Evolutionary conservation across 2,888 invertebrate genomes (phyloP), one percentile per base, ranked within the genome.

Genomic region (Hedya salicella): DNA sequence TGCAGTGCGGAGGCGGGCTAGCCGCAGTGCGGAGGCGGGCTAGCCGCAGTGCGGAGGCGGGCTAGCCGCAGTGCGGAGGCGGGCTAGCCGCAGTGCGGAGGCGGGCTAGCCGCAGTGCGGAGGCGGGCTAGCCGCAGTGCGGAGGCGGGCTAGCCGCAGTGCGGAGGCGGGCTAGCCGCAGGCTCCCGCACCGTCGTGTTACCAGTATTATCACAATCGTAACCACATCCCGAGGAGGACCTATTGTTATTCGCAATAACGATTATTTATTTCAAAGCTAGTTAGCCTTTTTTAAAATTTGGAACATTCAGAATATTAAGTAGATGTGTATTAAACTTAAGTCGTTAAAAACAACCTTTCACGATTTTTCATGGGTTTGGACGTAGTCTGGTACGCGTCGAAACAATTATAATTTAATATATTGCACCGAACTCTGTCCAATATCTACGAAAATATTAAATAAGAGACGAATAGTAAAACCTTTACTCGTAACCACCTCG

Each of bases 131-230:
- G 25, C 25, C 36, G 21, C 1, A 4, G 17, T 14, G 32, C 2
- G 16, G 50, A 16, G 36, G 36, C 36, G 36, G 36, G 36, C 36
- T 11, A 36, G 25, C 25, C 36, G 21, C 1, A 4, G 17, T 14
- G 32, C 2, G 16, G 50, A 16, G 36, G 36, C 36, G 36, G 36
- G 36, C 36, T 11, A 36, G 25, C 25, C 36, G 36, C 36, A n/a
- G n/a, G n/a, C n/a, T n/a, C 8, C 39, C 19, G 13, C n/a, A 1
- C 25, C 8, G 25, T 14, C 30, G 48, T 39, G 57, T 57, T 59
- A 44, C 64, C 57, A 64, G 64, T 64, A 64, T 64, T 59, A 64
- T 59, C 64, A 64, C 57, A 64, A 59, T 50, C 49, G 9, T 49
- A 61, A 61, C 25, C n/a, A n/a, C n/a, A 14, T 21, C 14, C 46